These are phyloP conservation scores for Globodera ellingtonae DNA, from an alignment of 1,140 invertebrate genomes.

Conservation along the genomic window DNA sequence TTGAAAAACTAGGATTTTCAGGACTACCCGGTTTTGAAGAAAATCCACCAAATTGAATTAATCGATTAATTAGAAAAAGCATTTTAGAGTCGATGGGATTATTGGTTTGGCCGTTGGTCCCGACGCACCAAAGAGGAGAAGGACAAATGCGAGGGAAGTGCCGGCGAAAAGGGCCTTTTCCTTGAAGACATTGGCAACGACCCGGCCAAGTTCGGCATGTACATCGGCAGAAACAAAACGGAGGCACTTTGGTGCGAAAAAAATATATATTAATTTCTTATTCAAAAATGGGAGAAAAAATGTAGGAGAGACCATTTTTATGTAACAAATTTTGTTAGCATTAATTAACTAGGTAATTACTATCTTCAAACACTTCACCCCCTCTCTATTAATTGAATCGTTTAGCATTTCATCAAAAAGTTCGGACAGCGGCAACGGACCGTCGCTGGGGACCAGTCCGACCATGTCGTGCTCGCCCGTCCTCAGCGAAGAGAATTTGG, in stretches of 20 bases:
- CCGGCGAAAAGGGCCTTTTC: slow-evolving; percentile 76
- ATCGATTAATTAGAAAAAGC: too few relatives aligned
- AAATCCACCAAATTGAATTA: too few relatives aligned
- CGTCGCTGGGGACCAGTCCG: slow-evolving; percentile 39
- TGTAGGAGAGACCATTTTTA: too few relatives aligned
- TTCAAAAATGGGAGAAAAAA: neutral
- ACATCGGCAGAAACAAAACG: slow-evolving; percentile 45
- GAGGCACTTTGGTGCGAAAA: neutral
- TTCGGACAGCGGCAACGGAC: slow-evolving; percentile 55
- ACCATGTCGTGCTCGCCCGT: neutral
- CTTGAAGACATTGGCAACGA: slow-evolving; percentile 78
- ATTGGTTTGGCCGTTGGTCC: slow-evolving; percentile 32
- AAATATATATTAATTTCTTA: neutral
- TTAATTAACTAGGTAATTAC: too few relatives aligned
- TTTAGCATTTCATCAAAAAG: slow-evolving; percentile 35
- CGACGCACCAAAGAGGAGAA: slow-evolving; percentile 9
- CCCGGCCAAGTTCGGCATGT: slow-evolving; percentile 56
- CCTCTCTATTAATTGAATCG: neutral
- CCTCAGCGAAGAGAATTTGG: slow-evolving; percentile 8
- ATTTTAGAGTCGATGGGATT: slow-evolving; percentile 25
- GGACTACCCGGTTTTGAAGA: too few relatives aligned
- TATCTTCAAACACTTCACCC: too few relatives aligned
- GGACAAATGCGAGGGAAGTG: neutral
- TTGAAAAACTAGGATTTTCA: slow-evolving; percentile 24
- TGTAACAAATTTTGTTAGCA: too few relatives aligned